These are phyloP conservation scores for Otocyon megalotis DNA, from an alignment of 2,113 vertebrate species.

Conservation along the genomic window DNA sequence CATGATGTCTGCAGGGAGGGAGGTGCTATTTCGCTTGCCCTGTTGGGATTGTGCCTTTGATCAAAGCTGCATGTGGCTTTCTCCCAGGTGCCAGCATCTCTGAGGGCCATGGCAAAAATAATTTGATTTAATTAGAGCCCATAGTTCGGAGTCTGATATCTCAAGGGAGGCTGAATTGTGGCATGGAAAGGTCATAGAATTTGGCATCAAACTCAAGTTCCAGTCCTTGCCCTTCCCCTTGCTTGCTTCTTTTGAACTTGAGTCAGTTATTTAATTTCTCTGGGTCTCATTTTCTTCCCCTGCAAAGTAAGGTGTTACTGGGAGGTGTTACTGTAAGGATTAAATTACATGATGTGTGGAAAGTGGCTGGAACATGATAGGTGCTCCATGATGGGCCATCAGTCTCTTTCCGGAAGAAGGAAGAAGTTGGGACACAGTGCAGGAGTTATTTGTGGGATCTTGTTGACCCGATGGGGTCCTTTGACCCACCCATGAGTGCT, in stretches of 20 bases:
- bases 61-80: background rate
- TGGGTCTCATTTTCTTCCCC: background rate
- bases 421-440: background rate
- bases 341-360: background rate
- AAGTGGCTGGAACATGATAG: background rate
- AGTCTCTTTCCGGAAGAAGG: background rate
- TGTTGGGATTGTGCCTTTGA: background rate
- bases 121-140: background rate
- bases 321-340: background rate
- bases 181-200: background rate
- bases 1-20: constrained; percentile 34
- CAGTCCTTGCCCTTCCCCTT: background rate
- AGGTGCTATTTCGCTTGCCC: background rate
- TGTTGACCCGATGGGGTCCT: background rate
- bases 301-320: background rate
- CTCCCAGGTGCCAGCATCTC: background rate
- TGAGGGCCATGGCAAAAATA: background rate
- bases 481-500: background rate
- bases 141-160: no score
- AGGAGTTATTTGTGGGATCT: background rate
- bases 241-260: background rate
- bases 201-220: background rate
- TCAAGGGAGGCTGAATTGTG: background rate
- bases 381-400: background rate
- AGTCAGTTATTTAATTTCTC: background rate